Base-by-base conservation (phyloP, 2,113 vertebrate genomes). In the Albula goreensis region DNA sequence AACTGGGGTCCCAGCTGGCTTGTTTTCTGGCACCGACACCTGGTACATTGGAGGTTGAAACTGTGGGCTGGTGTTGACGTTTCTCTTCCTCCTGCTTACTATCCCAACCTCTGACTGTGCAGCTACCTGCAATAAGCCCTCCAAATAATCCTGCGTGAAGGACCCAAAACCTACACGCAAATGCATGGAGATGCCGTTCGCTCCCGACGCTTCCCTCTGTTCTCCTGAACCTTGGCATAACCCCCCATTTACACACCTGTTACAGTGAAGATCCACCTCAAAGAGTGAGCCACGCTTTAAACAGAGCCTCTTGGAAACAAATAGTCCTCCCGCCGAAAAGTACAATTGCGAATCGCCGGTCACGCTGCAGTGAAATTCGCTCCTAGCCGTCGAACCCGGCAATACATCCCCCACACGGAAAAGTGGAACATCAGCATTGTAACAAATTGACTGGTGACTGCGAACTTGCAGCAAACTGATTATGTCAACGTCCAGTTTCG, bases 1-100 rank as follows among this genome's bases (percentile, higher is more conserved):
- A 77, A 99, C 98, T 0, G 91, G 80, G 0, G 97, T 98, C 19
- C 97, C 97, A 0, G 95, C 94, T 0, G 96, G 97, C 83, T 83
- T 94, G 91, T 99, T 99, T 93, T 99, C 98, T 0, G 96, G 93
- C 89, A 99, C 97, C 0, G 95, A 94, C 85, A 97, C 98, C 91
- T 99, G 97, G 94, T 99, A 99, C 94, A 97, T 98, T 50, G 97
- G 96, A 4, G 97, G 96, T 87, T 98, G 96, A 90, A 99, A 99
- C 93, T 99, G 97, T 0, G 98, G 98, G 0, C 94, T 96, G 19
- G 91, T 92, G 91, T 99, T 99, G 53, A 95, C 88, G 81, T 96
- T 97, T 89, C 97, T 96, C 90, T 93, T 96, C 63, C 86, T 86
- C 17, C 97, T 96, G 87, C 91, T 92, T 80, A 94, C 87, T 31